Evolutionary conservation across 2,797 vertebrate species (phyloP), one percentile per base, ranked within the genome.

Genomic region (Catostomus latipinnis): DNA sequence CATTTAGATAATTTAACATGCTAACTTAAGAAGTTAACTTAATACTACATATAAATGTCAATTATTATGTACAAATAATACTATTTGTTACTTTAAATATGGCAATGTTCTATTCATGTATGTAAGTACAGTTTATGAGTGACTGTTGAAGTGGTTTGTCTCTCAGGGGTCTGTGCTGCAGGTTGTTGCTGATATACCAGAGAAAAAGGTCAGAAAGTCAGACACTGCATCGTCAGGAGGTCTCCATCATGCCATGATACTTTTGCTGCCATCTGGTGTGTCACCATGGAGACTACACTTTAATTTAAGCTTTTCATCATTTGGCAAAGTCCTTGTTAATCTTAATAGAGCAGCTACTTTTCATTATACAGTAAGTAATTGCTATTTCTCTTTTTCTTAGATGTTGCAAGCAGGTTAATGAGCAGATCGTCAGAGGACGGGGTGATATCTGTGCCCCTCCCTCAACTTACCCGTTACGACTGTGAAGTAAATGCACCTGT

Each of bases 401-500:
- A 98, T 88, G 84, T 97, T 94, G 96, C 96, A 0, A 95, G 95
- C 89, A 94, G 95, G 86, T 92, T 99, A 81, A 90, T 99, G 85
- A 94, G 94, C 86, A 94, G 94, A 86, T 96, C 96, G 0, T 93
- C 95, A 65, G 96, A 97, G 67, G 91, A 92, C 82, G 92, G 90
- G 74, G 87, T 90, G 65, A 91, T 96, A 61, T 94, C 93, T 76
- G 93, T 95, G 71, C 92, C 92, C 82, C 91, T 99, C 81, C 97
- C 98, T 5, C 97, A 97, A 66, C 94, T 98, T 85, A 97, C 96
- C 53, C 94, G 95, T 88, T 96, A 98, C 0, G 98, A 98, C 91
- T 99, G 96, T 61, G 97, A 98, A 93, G 97, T 98, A 84, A 98
- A 98, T 4, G 97, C 95, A 82, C 97, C 97, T 72, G 78, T 99